These are phyloP conservation scores for Busseola fusca DNA, from an alignment of 2,888 invertebrate genomes.

Conservation along the genomic window DNA sequence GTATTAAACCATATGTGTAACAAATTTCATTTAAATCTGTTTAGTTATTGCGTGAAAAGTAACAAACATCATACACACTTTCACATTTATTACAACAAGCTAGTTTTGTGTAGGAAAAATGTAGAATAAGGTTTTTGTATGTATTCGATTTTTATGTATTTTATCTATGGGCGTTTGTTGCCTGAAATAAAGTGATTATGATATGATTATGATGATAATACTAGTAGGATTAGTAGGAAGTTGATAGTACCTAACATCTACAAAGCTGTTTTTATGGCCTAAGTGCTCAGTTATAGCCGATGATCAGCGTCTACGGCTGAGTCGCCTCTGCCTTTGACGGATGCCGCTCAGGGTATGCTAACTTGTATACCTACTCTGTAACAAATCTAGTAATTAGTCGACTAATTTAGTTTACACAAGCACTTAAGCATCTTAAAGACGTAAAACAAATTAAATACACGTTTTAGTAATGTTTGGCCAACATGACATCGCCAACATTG, in stretches of 20 bases:
- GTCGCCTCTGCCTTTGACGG: neutral
- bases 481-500: neutral
- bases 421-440: neutral
- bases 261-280: neutral
- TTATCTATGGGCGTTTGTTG: too few relatives aligned
- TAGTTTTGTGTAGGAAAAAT: too few relatives aligned
- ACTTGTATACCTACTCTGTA: neutral
- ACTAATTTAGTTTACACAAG: neutral
- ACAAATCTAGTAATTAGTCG: neutral
- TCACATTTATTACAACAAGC: too few relatives aligned
- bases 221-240: too few relatives aligned
- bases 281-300: neutral
- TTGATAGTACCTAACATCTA: neutral
- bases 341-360: neutral
- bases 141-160: too few relatives aligned
- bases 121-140: too few relatives aligned
- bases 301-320: neutral
- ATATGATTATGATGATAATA: too few relatives aligned
- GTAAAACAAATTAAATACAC: neutral
- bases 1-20: too few relatives aligned
- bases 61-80: too few relatives aligned
- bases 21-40: too few relatives aligned
- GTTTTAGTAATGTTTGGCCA: neutral
- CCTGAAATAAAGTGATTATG: too few relatives aligned
- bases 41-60: too few relatives aligned